Base-by-base conservation (phyloP, 2,113 vertebrate species). In the Callithrix jacchus region DNA sequence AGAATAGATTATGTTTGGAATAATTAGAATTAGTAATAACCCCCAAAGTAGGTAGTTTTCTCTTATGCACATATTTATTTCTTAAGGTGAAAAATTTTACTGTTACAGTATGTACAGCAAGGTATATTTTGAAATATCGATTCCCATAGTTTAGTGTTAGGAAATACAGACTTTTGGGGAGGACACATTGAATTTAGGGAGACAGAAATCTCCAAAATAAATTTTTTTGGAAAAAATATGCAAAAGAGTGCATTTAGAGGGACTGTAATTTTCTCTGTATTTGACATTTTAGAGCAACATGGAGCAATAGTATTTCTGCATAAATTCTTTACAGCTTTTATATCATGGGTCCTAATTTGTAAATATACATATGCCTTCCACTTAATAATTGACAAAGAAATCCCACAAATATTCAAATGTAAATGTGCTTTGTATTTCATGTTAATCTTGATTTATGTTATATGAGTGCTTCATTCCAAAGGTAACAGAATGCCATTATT, bases 11-110 rank as follows among this genome's bases (percentile, higher is more conserved):
- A 73, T 56, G 1, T 1, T 54, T 80, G 21, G 8, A 10, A 61
- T 13, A 88, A 91, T 74, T 93, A 45, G 18, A 94, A 93, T 93
- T 85, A 88, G 18, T 70, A 77, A 8, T 37, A 95, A 93, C 52
- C 37, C 37, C 66, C 76, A 96, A 91, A 85, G 6, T 64, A 6
- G 8, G 47, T 81, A 91, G 7, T 49, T 89, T 92, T 88, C 35
- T 95, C 40, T 64, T 83, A 68, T 58, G 6, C 2, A 68, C 13
- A 93, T 6, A 18, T 61, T 47, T 79, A n/a, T 45, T 73, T 91
- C 37, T 86, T 42, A 66, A 58, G 5, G 54, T 23, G 40, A 89
- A 91, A 27, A 21, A 37, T 85, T 89, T 93, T 91, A 77, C 25
- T 85, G 35, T 74, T 40, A 77, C 40, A 8, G 3, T 87, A 61